Evolutionary conservation across 2,888 invertebrate genomes (phyloP), one percentile per base, ranked within the genome.

Genomic region (Mechanitis mazaeus): DNA sequence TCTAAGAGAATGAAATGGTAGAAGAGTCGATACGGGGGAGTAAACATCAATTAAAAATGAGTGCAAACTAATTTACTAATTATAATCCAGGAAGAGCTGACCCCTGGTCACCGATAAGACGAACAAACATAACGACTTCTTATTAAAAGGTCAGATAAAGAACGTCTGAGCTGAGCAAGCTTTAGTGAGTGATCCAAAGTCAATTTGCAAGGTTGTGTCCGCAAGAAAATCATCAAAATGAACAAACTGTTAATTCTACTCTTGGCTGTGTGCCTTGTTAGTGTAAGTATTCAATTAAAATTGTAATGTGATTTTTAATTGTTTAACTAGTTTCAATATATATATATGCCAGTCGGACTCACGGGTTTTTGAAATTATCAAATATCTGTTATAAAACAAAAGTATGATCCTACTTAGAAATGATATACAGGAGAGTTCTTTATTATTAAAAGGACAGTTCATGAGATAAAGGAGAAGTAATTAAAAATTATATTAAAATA

Each of bases 241-340:
- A 82, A 85, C 71, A 87, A 86, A 66, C 65, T 76, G 3, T 64
- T 86, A 11, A 72, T 86, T 54, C 66, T 86, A 2, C 60, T 86
- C 47, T 60, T 87, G 74, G 84, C 80, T 55, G 70, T 85, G 47
- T 85, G 85, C 78, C 80, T 87, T 62, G 71, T 82, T 63, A 78
- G 76, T 64, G 85, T 85, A 60, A 82, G 84, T 84, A 71, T 54
- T n/a, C 20, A 45, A 3, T 20, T 20, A 20, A 20, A 20, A 20
- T 20, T 20, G 20, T 20, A 20, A 20, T 20, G 20, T 20, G 0
- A 20, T 20, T 20, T 20, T 20, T 20, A 20, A 20, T 20, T 20
- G 1, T 20, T 20, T 20, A 20, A 20, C 20, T 20, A 20, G 20
- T 20, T 20, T 20, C 20, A 20, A 20, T 20, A 20, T 20, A 20